A percentile compares a stretch with the other conserved stretches of the same genome.
Evolutionary conservation across 2,113 vertebrate genomes (phyloP).

Genomic region (Chionis minor): DNA sequence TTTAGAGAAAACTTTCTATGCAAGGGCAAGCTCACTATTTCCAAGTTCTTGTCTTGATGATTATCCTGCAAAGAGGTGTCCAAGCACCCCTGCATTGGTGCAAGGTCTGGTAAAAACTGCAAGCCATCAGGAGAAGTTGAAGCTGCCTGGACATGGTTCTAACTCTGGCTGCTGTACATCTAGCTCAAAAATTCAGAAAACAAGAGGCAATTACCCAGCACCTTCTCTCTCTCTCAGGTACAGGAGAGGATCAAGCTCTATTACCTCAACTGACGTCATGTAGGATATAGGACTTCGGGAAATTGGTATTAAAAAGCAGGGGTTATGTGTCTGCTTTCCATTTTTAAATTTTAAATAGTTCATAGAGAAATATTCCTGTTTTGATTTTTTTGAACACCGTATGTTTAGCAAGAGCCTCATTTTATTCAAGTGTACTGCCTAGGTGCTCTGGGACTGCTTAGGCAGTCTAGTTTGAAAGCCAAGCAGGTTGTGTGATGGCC

Average conservation of each 20-base stretch:
- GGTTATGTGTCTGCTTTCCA: neutral
- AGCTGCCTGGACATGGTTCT: neutral
- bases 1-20: neutral
- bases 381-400: neutral
- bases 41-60: neutral
- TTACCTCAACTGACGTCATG: neutral
- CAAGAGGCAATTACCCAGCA: neutral
- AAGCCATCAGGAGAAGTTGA: neutral
- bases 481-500: neutral
- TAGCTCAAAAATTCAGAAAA: neutral
- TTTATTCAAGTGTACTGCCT: neutral
- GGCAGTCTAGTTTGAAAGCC: neutral
- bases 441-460: neutral
- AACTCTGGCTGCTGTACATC: accelerated
- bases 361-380: neutral
- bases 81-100: neutral
- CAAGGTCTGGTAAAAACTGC: neutral
- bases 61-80: neutral
- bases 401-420: neutral
- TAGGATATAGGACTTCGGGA: neutral
- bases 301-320: neutral
- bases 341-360: neutral
- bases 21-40: neutral
- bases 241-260: neutral
- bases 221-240: neutral